Conservation (phyloP, 2,113 vertebrate genomes). For the Sterrhoptilus dennistouni region DNA sequence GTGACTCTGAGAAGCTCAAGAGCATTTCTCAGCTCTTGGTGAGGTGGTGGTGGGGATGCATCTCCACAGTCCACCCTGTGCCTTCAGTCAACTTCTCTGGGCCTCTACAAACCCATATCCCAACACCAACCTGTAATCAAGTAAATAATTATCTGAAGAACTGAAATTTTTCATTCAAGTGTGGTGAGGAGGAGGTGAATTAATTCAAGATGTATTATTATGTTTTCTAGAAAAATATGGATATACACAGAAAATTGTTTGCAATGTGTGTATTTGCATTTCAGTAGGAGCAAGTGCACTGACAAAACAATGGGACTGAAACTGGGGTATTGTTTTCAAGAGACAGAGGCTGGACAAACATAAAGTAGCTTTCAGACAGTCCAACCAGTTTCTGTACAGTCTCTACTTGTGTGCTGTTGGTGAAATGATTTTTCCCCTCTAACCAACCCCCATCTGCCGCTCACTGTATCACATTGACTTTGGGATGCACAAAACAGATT, state of each 20-base stretch:
- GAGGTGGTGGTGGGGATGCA: neutral
- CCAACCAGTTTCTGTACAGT: neutral
- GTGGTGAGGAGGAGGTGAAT: neutral
- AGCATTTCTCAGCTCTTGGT: neutral
- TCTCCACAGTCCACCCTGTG: fast-evolving
- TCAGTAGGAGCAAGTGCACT: neutral
- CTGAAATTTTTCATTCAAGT: neutral
- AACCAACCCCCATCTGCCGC: fast-evolving
- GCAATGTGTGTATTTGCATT: neutral
- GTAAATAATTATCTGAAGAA: neutral
- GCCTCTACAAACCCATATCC: neutral
- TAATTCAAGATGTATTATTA: neutral
- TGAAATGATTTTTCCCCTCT: neutral
- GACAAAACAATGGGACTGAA: neutral
- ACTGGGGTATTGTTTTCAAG: neutral
- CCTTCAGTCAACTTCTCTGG: neutral
- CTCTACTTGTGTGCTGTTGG: neutral
- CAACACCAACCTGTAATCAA: neutral
- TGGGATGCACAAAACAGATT: neutral
- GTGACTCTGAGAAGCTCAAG: neutral
- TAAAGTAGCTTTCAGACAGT: neutral
- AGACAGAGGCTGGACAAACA: neutral
- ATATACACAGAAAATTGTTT: neutral
- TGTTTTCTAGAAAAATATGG: neutral
- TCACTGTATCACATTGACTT: neutral